phyloP scores from a whole-genome alignment of 2,888 invertebrate genomes.

The Aelia acuminata region DNA sequence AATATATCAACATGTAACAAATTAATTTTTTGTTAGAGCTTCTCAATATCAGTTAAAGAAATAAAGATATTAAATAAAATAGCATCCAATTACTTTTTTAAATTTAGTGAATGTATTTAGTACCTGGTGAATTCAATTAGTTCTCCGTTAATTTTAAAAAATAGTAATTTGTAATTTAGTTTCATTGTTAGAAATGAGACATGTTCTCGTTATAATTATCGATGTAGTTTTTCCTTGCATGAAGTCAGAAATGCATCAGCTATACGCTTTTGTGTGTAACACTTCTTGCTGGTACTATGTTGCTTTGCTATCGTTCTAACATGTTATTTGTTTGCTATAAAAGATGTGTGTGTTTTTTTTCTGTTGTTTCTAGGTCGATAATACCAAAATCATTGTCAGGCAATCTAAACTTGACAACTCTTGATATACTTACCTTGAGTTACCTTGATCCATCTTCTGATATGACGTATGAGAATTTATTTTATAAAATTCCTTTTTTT shows the following conservation, averaged over 20 bases:
- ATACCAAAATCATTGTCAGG: slow-evolving; percentile 93
- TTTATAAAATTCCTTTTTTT: slow-evolving; percentile 60
- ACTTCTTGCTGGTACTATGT: slow-evolving; percentile 25
- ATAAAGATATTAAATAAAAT: neutral
- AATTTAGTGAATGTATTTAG: neutral
- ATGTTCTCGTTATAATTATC: neutral
- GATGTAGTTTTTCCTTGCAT: slow-evolving; percentile 39
- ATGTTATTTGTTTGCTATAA: slow-evolving; percentile 39
- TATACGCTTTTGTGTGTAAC: slow-evolving; percentile 33
- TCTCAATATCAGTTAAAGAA: neutral
- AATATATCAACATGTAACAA: neutral
- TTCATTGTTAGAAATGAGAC: neutral
- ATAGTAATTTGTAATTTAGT: neutral
- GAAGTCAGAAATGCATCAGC: slow-evolving; percentile 38
- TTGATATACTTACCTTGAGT: slow-evolving; percentile 67
- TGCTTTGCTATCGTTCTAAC: slow-evolving; percentile 46
- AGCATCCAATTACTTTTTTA: neutral
- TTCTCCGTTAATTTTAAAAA: neutral
- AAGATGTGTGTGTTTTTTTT: slow-evolving; percentile 41
- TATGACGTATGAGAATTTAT: slow-evolving; percentile 66
- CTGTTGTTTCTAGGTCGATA: slow-evolving; percentile 76
- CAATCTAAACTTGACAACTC: slow-evolving; percentile 78
- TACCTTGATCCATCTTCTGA: slow-evolving; percentile 67
- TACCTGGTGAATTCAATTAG: neutral
- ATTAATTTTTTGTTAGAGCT: neutral